phyloP scores from a whole-genome alignment of 2,888 invertebrate species.

The Leptinotarsa haldemani region DNA sequence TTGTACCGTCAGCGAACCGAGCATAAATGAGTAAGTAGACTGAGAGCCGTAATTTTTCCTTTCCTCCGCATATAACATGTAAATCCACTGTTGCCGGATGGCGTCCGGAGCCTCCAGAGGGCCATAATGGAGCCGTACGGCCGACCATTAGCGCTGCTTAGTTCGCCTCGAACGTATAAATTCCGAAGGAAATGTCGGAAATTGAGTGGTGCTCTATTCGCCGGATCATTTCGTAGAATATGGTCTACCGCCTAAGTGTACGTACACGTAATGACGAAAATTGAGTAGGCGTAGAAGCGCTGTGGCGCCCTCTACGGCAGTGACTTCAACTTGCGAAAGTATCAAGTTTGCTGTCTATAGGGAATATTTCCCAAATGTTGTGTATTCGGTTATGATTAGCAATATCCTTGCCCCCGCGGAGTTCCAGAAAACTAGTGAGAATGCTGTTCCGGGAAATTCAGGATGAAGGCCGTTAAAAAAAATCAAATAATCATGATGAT shows the following conservation, averaged over 20 bases:
- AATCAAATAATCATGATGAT: too few relatives aligned
- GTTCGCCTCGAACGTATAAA: slow-evolving; percentile 40
- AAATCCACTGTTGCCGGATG: slow-evolving; percentile 49
- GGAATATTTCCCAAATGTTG: background rate
- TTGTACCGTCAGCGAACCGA: background rate
- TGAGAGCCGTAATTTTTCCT: slow-evolving; percentile 47
- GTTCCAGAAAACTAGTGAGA: background rate
- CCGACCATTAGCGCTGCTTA: slow-evolving; percentile 53
- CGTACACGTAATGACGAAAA: slow-evolving; percentile 5
- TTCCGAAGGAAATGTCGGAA: slow-evolving; percentile 13
- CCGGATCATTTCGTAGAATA: slow-evolving; percentile 9
- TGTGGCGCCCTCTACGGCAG: slow-evolving; percentile 1
- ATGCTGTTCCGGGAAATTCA: too few relatives aligned
- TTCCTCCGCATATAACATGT: slow-evolving; percentile 48
- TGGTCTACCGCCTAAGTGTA: slow-evolving; percentile 6
- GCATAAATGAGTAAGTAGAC: slow-evolving; percentile 46
- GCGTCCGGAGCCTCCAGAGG: slow-evolving; percentile 47
- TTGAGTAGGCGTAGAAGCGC: background rate
- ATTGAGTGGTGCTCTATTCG: slow-evolving; percentile 13
- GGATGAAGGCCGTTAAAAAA: too few relatives aligned
- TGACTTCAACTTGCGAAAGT: background rate
- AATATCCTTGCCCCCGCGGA: background rate
- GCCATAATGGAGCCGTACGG: slow-evolving; percentile 48
- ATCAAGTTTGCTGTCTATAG: background rate
- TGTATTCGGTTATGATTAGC: background rate